phyloP scores from a whole-genome alignment of 53 echinoderm and acorn worm genomes.

The Astropecten irregularis region DNA sequence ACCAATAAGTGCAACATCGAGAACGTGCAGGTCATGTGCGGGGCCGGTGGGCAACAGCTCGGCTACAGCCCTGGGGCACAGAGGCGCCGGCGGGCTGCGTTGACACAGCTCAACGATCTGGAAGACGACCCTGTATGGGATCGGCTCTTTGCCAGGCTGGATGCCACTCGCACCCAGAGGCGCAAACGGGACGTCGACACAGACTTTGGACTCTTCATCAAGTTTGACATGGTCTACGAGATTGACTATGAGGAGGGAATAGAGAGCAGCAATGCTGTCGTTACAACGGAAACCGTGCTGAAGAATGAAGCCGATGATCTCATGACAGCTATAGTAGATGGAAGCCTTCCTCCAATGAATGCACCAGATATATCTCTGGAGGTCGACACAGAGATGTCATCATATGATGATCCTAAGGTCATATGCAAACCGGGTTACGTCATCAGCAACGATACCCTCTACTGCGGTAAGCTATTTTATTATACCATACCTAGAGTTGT shows the following conservation, averaged over 20 bases:
- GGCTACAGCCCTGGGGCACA: not conserved
- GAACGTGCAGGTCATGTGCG: slow-evolving; percentile 72
- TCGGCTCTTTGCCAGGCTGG: not conserved
- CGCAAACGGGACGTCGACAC: not conserved
- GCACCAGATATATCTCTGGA: not conserved
- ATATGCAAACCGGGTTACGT: slow-evolving; percentile 21
- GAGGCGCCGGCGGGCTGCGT: not conserved
- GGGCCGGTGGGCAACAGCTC: not conserved
- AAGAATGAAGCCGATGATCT: slow-evolving; percentile 1
- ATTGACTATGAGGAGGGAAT: slow-evolving; percentile 8
- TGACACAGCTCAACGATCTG: not conserved
- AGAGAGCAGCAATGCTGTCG: slow-evolving; percentile 8
- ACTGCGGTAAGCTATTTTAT: slow-evolving; percentile 44
- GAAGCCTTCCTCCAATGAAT: not conserved
- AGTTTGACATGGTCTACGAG: not conserved
- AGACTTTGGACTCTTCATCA: slow-evolving; percentile 11
- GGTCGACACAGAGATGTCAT: not conserved
- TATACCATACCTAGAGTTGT: not conserved
- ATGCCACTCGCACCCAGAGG: not conserved
- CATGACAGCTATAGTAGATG: not conserved
- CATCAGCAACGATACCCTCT: slow-evolving; percentile 2
- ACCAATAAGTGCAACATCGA: slow-evolving; percentile 55
- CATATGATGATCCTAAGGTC: slow-evolving; percentile 1
- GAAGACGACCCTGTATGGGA: not conserved
- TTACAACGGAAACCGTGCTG: not conserved